Evolutionary conservation across 2,888 invertebrate genomes (phyloP).

Genomic region (Spatulosminthurus flaviceps): DNA sequence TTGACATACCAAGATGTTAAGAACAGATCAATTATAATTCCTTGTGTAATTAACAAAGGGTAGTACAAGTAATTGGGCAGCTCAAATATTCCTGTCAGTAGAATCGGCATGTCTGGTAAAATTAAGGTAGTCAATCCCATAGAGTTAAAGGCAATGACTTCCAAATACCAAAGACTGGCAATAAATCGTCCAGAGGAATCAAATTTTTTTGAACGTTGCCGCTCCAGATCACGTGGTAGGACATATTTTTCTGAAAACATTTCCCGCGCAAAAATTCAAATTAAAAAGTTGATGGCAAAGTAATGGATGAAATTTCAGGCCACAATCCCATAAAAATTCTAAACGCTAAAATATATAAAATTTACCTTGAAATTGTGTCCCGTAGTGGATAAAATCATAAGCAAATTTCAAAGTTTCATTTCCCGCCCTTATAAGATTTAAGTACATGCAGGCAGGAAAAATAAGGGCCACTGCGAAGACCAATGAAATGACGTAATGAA

Average conservation of each 20-base stretch:
- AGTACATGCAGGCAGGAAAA: not conserved
- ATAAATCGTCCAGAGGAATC: not conserved
- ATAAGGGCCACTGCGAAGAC: not conserved
- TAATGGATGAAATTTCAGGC: too few species aligned
- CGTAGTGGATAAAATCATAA: not conserved
- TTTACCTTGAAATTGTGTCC: not conserved
- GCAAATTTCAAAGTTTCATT: not conserved
- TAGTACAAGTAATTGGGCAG: not conserved
- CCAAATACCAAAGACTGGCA: not conserved
- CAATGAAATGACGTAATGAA: not conserved
- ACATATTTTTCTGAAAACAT: not conserved
- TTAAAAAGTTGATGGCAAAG: too few species aligned
- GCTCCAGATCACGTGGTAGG: not conserved
- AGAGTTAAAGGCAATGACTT: not conserved
- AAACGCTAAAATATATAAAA: not conserved
- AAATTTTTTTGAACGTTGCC: not conserved
- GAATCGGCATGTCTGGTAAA: not conserved
- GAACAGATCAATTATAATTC: not conserved
- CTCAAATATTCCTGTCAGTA: not conserved
- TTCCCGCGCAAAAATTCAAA: too few species aligned
- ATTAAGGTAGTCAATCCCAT: not conserved
- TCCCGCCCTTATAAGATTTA: not conserved
- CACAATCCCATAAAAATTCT: not conserved
- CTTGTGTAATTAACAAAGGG: not conserved
- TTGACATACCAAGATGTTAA: not conserved